Percentiles rank a stretch among this genome's conserved stretches.
These are phyloP conservation scores for Drosophila falleni DNA, from an alignment of 2,888 invertebrate species.

Conservation along the genomic window DNA sequence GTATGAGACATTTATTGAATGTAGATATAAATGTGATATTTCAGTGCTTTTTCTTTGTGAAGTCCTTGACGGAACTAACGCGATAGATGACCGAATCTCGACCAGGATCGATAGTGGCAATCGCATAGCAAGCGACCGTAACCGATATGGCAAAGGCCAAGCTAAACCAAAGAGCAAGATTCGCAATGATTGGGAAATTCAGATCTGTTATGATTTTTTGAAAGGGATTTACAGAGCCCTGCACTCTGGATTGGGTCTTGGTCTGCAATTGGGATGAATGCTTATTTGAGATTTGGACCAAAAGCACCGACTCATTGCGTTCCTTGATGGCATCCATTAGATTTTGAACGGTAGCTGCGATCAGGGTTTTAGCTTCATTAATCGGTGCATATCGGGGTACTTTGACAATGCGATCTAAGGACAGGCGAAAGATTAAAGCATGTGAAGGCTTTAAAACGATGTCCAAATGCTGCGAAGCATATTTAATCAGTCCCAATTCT, in stretches of 20 bases:
- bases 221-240: slow-evolving; percentile 69
- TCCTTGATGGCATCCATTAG: slow-evolving; percentile 87
- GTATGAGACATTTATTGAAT: background rate
- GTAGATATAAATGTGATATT: slow-evolving; percentile 79
- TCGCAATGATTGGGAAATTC: slow-evolving; percentile 93
- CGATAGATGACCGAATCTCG: slow-evolving; percentile 99
- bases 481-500: slow-evolving; percentile 65
- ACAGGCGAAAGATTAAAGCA: slow-evolving; percentile 67
- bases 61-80: slow-evolving; percentile 93
- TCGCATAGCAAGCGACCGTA: slow-evolving; percentile 92
- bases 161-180: slow-evolving; percentile 94
- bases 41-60: slow-evolving; percentile 97
- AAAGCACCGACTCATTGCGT: slow-evolving; percentile 84
- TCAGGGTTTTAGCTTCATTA: slow-evolving; percentile 71
- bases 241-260: slow-evolving; percentile 26
- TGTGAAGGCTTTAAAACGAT: slow-evolving; percentile 50
- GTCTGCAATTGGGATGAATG: slow-evolving; percentile 43
- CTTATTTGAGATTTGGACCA: slow-evolving; percentile 86
- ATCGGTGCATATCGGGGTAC: slow-evolving; percentile 66
- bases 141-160: slow-evolving; percentile 90
- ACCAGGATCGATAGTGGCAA: slow-evolving; percentile 98
- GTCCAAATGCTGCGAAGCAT: slow-evolving; percentile 54
- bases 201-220: slow-evolving; percentile 88
- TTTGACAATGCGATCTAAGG: slow-evolving; percentile 64
- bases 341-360: slow-evolving; percentile 84